Percentiles rank a stretch among this genome's conserved stretches.
Conservation (phyloP, 2,113 vertebrate species). For the Myrmophylax atrothorax region DNA sequence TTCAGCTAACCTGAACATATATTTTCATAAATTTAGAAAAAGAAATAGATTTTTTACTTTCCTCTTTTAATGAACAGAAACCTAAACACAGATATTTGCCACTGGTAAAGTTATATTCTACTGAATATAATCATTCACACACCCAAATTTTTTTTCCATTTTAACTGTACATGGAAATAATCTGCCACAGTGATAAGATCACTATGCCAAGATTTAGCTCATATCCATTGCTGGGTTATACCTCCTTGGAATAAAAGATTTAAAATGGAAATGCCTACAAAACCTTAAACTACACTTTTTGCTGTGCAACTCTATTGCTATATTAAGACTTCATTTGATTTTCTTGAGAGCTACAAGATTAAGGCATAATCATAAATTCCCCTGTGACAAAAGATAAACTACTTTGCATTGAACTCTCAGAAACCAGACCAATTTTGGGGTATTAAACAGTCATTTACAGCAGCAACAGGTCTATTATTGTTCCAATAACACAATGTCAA, state of each 20-base stretch:
- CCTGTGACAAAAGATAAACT: not conserved
- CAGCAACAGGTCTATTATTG: not conserved
- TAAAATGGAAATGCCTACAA: not conserved
- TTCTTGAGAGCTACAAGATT: conserved; percentile 20
- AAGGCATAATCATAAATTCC: conserved; percentile 7
- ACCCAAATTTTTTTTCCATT: not conserved
- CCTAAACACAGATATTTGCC: not conserved
- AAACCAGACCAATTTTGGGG: not conserved
- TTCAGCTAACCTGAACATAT: not conserved
- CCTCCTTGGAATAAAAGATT: not conserved
- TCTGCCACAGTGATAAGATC: not conserved
- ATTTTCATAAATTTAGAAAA: not conserved
- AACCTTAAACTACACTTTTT: not conserved
- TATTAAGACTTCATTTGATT: conserved; percentile 19
- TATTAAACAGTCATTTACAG: conserved; percentile 4
- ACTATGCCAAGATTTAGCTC: not conserved
- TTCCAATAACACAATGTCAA: not conserved
- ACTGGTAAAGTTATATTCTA: not conserved
- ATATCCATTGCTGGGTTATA: not conserved
- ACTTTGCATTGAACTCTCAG: not conserved
- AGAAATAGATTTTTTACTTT: not conserved
- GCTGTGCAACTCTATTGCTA: not conserved
- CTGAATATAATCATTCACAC: not conserved
- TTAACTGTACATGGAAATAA: not conserved
- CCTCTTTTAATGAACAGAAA: not conserved